phyloP scores from a whole-genome alignment of 2,888 invertebrate genomes.

The Dicyrtoma fusca region DNA sequence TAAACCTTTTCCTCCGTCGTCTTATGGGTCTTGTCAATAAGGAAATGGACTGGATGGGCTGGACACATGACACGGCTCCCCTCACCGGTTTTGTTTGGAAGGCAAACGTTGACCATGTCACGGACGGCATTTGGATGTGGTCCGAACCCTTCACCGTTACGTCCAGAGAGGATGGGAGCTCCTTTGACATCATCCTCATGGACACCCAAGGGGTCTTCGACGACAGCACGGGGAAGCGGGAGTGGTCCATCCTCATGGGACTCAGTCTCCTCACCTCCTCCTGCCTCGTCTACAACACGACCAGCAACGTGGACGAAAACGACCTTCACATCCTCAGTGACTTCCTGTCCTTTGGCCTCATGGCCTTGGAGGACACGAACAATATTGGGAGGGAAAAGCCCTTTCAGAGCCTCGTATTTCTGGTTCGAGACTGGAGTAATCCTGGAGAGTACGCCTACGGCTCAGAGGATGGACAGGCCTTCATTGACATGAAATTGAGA shows the following conservation, averaged over 20 bases:
- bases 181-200: slow-evolving; percentile 10
- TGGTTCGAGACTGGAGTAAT: slow-evolving; percentile 97
- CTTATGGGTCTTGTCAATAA: not conserved
- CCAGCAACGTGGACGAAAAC: not conserved
- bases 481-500: slow-evolving; percentile 77
- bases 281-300: slow-evolving; percentile 28
- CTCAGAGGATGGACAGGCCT: slow-evolving; percentile 80
- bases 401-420: slow-evolving; percentile 85
- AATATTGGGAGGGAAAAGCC: not conserved
- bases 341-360: slow-evolving; percentile 63
- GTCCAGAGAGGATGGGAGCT: slow-evolving; percentile 22
- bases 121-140: slow-evolving; percentile 59
- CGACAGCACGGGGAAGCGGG: not conserved
- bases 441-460: slow-evolving; percentile 90
- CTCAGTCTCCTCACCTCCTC: not conserved
- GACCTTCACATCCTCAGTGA: not conserved
- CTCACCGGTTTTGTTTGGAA: slow-evolving; percentile 34
- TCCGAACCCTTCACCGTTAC: slow-evolving; percentile 59
- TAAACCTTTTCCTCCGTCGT: not conserved
- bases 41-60: slow-evolving; percentile 32
- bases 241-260: not conserved
- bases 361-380: too few relatives aligned
- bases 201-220: too few relatives aligned
- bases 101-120: slow-evolving; percentile 43
- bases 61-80: slow-evolving; percentile 16